A percentile compares a stretch with the other conserved stretches of the same genome.
Conservation (phyloP, 2,797 vertebrate genomes). For the Prionace glauca region DNA sequence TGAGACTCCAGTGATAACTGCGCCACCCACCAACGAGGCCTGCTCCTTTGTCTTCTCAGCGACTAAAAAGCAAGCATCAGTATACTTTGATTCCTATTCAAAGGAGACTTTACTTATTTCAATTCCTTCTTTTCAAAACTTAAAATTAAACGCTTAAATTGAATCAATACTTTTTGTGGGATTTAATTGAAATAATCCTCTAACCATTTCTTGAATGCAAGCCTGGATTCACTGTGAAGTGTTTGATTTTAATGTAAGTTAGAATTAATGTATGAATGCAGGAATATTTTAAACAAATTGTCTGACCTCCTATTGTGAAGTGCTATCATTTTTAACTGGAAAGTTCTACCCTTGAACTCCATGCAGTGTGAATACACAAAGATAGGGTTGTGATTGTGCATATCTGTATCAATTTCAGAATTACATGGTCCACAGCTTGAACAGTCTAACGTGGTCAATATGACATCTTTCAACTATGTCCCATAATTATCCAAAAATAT, state of each 20-base stretch:
- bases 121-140: neutral
- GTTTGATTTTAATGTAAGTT: neutral
- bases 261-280: neutral
- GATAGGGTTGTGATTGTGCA: neutral
- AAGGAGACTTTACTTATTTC: neutral
- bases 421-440: neutral
- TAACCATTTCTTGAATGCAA: too few relatives aligned
- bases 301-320: too few relatives aligned
- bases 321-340: neutral
- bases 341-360: neutral
- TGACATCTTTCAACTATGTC: neutral
- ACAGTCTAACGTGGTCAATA: neutral
- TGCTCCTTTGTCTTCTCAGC: conserved; percentile 93
- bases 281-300: neutral
- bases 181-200: neutral
- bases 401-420: neutral
- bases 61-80: conserved; percentile 57
- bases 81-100: neutral
- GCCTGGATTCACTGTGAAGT: neutral
- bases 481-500: neutral
- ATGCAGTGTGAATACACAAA: too few relatives aligned
- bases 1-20: conserved; percentile 63
- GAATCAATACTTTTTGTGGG: neutral
- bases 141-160: neutral
- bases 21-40: conserved; percentile 78